Base-by-base conservation (phyloP, 2,113 vertebrate genomes). In the Oreochromis tanganicae region DNA sequence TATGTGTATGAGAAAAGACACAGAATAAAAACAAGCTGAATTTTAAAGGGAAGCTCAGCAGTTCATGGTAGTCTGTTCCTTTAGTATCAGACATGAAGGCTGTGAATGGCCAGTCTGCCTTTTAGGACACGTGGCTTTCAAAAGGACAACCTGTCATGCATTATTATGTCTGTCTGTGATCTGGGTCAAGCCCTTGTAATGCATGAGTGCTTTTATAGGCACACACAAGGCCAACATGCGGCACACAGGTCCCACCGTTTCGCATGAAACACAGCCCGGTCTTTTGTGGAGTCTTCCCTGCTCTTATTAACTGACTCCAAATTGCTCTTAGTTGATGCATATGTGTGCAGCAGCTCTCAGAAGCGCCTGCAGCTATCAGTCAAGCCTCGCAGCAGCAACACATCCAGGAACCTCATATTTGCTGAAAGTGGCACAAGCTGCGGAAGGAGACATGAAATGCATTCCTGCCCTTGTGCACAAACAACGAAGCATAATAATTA, bases 71-170 rank as follows among this genome's bases (percentile, higher is more conserved):
- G 83, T 86, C 63, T 10, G 4, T 21, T 84, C 32, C 32, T 83
- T 84, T 84, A 85, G 50, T 87, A 89, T 90, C 68, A 86, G 88
- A 89, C 38, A 56, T 34, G 48, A 52, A 75, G 88, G 79, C 92
- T 84, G 91, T 41, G 80, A 95, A 91, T 86, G 90, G 91, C 57
- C 93, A 85, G 82, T 80, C 81, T 82, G 93, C 88, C 90, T 95
- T 92, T 94, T 78, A 93, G 93, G 93, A 94, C 91, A 82, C 56
- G 19, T 68, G 89, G 92, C 93, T 93, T 94, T 95, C 91, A 95
- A 95, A 95, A 95, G 95, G 95, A 95, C 94, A 93, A 93, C 91
- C 93, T 95, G 95, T 95, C 95, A 95, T 85, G 82, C 88, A 43
- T 93, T 93, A 94, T 96, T 89, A 95, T 80, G 85, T 96, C 94